Evolutionary conservation across 1,140 invertebrate genomes (phyloP), one percentile per base, ranked within the genome.

Genomic region (Pogonomyrmex californicus): DNA sequence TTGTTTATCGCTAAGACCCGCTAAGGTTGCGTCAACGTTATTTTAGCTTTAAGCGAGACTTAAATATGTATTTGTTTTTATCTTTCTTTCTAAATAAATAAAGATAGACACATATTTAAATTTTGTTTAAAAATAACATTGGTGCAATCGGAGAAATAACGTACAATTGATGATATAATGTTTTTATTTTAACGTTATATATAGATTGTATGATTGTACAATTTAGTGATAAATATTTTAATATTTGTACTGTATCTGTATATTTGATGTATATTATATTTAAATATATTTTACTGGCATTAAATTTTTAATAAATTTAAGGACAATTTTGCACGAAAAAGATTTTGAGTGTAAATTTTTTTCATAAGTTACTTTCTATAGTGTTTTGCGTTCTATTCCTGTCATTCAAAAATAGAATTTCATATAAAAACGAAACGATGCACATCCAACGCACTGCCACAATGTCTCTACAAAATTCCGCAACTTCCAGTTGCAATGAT

Each of bases 401-500:
- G 6, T 68, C 23, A 4, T 41, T 10, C 7, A 54, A 54, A 68
- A 33, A 81, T 70, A 68, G 47, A 54, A 54, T 56, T 70, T 81
- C 10, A n/a, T 49, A 47, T 44, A 68, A 78, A 38, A 81, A 54
- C 12, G n/a, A 70, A 38, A 36, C 58, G 6, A 81, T 14, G 38
- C 33, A 51, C 36, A 14, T 54, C 12, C 75, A 44, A 54, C 10
- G 63, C 47, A 56, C 14, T 12, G 30, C 14, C n/a, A 17, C 47
- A 47, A 68, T 68, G 49, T 41, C 23, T 70, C 47, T 54, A 54
- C 10, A 49, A 54, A 81, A 70, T 81, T 23, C 41, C 36, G 12
- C 63, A 54, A 70, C 47, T 81, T 81, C 14, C 47, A 30, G n/a
- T 54, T 23, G 77, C 77, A 54, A 70, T 70, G 63, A 66, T 70